Evolutionary conservation across 2,888 invertebrate species (phyloP).

Genomic region (Elysia crispata): DNA sequence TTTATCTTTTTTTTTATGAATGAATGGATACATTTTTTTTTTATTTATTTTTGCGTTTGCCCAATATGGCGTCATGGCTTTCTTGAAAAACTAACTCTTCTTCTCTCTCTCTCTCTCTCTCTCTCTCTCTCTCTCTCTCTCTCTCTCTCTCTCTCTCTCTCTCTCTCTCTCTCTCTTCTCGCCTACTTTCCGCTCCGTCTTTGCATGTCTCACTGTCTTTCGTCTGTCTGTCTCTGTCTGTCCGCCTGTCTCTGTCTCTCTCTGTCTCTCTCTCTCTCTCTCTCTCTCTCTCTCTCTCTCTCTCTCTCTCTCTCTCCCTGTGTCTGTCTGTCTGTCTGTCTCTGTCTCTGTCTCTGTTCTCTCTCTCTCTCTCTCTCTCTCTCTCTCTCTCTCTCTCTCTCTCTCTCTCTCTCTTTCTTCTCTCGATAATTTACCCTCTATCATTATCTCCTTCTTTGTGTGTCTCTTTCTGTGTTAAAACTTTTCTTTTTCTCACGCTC

Average conservation of each 20-base stretch:
- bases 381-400: conserved; percentile 16
- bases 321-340: conserved; percentile 1
- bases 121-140: conserved; percentile 40
- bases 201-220: conserved; percentile 12
- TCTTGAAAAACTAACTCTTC: background rate
- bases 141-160: conserved; percentile 24
- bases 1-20: too few species aligned
- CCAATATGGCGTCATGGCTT: background rate
- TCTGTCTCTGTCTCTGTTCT: conserved; percentile 33
- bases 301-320: conserved; percentile 30
- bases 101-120: conserved; percentile 22
- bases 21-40: too few species aligned
- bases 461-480: too few species aligned
- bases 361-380: conserved; percentile 16
- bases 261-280: conserved; percentile 24
- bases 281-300: conserved; percentile 18
- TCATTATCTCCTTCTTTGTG: too few species aligned
- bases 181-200: too few species aligned
- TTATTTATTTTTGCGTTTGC: too few species aligned
- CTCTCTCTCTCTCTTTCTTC: background rate
- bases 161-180: background rate
- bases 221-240: conserved; percentile 30
- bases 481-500: too few species aligned
- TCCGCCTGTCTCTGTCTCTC: background rate
- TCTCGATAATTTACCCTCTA: too few species aligned